Percentiles rank a stretch among this genome's conserved stretches.
These are phyloP conservation scores for Cassiopea xamachana DNA, from an alignment of 30 jellyfish, hydroid and myxozoan genomes.

Conservation along the genomic window DNA sequence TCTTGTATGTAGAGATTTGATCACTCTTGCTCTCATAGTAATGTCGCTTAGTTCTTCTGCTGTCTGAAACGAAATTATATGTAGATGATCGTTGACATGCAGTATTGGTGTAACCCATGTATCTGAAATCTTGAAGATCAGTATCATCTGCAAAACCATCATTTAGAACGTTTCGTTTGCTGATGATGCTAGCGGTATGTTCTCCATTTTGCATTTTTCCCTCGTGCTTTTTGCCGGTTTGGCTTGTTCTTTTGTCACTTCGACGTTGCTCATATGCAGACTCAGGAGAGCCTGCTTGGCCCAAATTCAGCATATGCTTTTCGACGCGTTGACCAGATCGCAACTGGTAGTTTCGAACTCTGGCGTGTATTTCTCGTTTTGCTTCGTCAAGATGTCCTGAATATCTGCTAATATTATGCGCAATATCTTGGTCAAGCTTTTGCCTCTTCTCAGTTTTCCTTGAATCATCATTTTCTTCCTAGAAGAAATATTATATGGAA, in stretches of 20 bases:
- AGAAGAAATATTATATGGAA: neutral
- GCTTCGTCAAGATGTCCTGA: neutral
- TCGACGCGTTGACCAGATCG: neutral
- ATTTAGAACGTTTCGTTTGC: too few species aligned
- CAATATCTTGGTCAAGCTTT: neutral
- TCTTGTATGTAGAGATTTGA: neutral
- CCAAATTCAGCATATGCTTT: neutral
- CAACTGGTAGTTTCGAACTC: neutral
- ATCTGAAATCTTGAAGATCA: neutral
- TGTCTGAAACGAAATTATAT: neutral
- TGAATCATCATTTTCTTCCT: neutral
- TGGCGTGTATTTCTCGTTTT: neutral
- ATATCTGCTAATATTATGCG: neutral
- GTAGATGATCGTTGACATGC: neutral
- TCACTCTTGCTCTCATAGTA: neutral
- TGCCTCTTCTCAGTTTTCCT: neutral
- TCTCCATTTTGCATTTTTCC: neutral
- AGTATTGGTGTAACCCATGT: neutral
- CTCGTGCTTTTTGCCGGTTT: neutral
- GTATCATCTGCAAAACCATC: neutral
- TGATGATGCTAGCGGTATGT: too few species aligned
- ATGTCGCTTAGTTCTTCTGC: neutral
- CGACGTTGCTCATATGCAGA: neutral
- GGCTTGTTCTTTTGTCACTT: neutral
- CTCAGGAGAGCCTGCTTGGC: neutral